Base-by-base conservation (phyloP, 2,113 vertebrate genomes). In the Mastomys natalensis region DNA sequence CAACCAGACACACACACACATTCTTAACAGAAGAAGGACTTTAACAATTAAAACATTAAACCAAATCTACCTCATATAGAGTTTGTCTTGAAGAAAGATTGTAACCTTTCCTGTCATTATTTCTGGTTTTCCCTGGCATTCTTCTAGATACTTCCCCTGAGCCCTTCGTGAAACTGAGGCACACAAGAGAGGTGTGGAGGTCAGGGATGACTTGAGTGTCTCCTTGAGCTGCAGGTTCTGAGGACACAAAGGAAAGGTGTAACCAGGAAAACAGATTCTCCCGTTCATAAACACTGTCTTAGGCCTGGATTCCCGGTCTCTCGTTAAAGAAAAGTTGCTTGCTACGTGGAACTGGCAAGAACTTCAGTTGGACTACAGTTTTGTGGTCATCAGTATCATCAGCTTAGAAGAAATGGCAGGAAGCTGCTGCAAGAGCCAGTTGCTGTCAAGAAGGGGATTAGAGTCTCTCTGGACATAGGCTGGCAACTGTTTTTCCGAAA, bases 51-150 rank as follows among this genome's bases (percentile, higher is more conserved):
- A 89, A 88, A 84, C 31, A 43, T 37, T 53, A 66, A 92, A 89
- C 81, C 82, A 89, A 85, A 94, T 74, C 31, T 96, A 89, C 85
- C 97, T 98, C 85, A 95, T 85, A 84, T 40, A 91, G 84, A 93
- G 91, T 89, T 97, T 95, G 89, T 90, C 26, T 91, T 84, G 81
- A 45, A 98, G 92, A 95, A 98, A 98, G 51, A 70, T 78, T 90
- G 96, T 60, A 64, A 96, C 22, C 94, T 78, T 87, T 19, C 60
- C 86, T 95, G 81, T 96, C 86, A 80, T 95, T 78, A 94, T 86
- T 97, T 95, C 31, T n/a, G 66, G 94, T 91, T 87, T 58, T 98
- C 97, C 82, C 96, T 74, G 91, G 70, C 91, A 93, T 95, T 90
- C 3, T 90, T 94, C 93, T 82, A 96, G 93, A 93, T 64, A 21